These are phyloP conservation scores for Grus americana DNA, from an alignment of 2,113 vertebrate species.

Conservation along the genomic window DNA sequence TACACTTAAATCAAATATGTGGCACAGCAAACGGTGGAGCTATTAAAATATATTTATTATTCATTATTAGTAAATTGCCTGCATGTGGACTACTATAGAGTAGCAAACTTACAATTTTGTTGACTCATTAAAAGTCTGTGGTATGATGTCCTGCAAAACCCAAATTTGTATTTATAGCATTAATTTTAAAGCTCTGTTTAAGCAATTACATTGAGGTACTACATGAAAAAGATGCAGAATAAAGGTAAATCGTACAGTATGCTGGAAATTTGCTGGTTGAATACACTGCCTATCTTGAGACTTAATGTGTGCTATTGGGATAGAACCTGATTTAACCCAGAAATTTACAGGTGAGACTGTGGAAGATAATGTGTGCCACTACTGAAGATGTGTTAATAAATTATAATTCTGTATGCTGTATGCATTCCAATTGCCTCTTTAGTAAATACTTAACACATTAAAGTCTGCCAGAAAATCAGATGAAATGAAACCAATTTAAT, in stretches of 20 bases:
- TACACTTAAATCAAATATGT: slow-evolving; percentile 57
- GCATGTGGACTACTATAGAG: slow-evolving; percentile 58
- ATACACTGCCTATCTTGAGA: background rate
- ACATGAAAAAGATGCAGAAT: slow-evolving; percentile 19
- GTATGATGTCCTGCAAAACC: slow-evolving; percentile 58
- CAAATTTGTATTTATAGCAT: slow-evolving; percentile 79
- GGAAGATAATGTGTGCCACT: slow-evolving; percentile 64
- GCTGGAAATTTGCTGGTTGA: slow-evolving; percentile 6
- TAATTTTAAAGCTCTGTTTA: slow-evolving; percentile 73
- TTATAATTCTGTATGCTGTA: slow-evolving; percentile 54
- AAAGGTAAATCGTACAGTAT: slow-evolving; percentile 63
- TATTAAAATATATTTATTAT: slow-evolving; percentile 83
- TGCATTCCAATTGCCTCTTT: slow-evolving; percentile 71
- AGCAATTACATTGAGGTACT: slow-evolving; percentile 45
- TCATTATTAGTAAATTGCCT: slow-evolving; percentile 82
- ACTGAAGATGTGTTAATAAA: slow-evolving; percentile 74
- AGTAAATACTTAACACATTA: slow-evolving; percentile 68
- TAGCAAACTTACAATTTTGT: slow-evolving; percentile 70
- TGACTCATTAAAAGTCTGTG: slow-evolving; percentile 74
- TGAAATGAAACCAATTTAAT: slow-evolving; percentile 71
- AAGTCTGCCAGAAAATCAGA: slow-evolving; percentile 69
- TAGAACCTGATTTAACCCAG: slow-evolving; percentile 57
- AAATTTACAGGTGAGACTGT: slow-evolving; percentile 62
- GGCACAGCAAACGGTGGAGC: slow-evolving; percentile 58
- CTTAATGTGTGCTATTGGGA: slow-evolving; percentile 2